Evolutionary conservation across 2,888 invertebrate genomes (phyloP), one percentile per base, ranked within the genome.

Genomic region (Catocala fraxini): DNA sequence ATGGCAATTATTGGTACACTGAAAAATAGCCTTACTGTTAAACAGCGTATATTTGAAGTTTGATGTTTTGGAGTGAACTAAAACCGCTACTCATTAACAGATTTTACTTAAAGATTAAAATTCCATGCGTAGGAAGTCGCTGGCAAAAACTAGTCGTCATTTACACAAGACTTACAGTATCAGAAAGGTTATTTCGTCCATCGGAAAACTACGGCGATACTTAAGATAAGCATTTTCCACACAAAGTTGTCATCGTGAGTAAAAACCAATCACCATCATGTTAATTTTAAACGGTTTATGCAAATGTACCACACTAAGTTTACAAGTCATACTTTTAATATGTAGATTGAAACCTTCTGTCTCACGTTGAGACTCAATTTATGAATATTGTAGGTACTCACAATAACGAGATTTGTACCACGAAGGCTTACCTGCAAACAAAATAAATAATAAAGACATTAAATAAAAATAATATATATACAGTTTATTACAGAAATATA

Each of bases 401-500:
- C 63, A 51, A 46, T 58, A 60, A 52, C 39, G 56, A 4, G 43
- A 51, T 58, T 64, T 42, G 49, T 47, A 53, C 51, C n/a, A 51
- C 9, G 6, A n/a, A 10, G 45, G 43, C 71, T 69, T 75, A 73
- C 75, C 73, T 75, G 55, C 12, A 51, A 55, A 33, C 33, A 54
- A 54, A 48, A 55, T 54, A 55, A 54, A 51, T 39, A 45, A 39
- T 33, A 45, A n/a, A 41, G 1, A 34, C 13, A 42, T 59, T 35
- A 58, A 51, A 48, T 15, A 43, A 39, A 9, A 39, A 39, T 39
- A 39, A 39, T 39, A 39, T 39, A 39, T 39, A 39, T 7, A 39
- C 9, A 39, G 35, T 39, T 39, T 39, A 39, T 43, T 43, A 43
- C 43, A 11, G 5, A n/a, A 43, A 47, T 6, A 6, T 25, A 47